Base-by-base conservation (phyloP, 2,113 vertebrate genomes). In the Chamaea fasciata region DNA sequence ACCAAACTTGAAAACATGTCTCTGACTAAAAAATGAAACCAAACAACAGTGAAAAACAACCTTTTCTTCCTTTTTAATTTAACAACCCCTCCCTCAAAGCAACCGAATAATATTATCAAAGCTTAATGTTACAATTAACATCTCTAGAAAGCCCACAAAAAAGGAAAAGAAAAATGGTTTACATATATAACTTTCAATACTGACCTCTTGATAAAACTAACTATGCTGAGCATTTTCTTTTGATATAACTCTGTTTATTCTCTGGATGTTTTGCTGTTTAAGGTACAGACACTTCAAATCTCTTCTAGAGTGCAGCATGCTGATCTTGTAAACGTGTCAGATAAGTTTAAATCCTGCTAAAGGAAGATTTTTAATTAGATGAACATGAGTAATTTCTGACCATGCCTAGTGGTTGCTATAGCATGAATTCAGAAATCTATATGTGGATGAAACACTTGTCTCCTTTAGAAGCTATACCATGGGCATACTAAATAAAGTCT, bases 51-150 rank as follows among this genome's bases (percentile, higher is more conserved):
- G 33, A n/a, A 75, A 90, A 84, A 12, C 22, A 68, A 27, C 0
- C 2, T 35, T 17, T 52, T 16, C 22, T 49, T 74, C 11, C 2
- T 53, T 70, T 82, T 84, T 57, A n/a, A 35, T 23, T 60, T 39
- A 17, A 49, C 16, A n/a, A 18, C 7, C 3, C 4, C 3, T 10
- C 1, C 2, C 4, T 6, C 18, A 67, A 82, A 39, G 4, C 22
- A 60, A 22, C 28, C 57, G 13, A 77, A 42, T 30, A 88, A 31
- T 70, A 37, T 35, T n/a, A 67, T 3, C 9, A 76, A 94, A 67
- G 3, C 16, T 30, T 50, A 22, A 64, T 78, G 10, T n/a, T 83
- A 47, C 33, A 44, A 65, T 37, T 77, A 89, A 46, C 4, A 33
- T 70, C 73, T 80, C 35, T 27, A 63, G 39, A 71, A 89, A 87